Evolutionary conservation across 2,888 invertebrate species (phyloP).

Genomic region (Rotaria sp.): DNA sequence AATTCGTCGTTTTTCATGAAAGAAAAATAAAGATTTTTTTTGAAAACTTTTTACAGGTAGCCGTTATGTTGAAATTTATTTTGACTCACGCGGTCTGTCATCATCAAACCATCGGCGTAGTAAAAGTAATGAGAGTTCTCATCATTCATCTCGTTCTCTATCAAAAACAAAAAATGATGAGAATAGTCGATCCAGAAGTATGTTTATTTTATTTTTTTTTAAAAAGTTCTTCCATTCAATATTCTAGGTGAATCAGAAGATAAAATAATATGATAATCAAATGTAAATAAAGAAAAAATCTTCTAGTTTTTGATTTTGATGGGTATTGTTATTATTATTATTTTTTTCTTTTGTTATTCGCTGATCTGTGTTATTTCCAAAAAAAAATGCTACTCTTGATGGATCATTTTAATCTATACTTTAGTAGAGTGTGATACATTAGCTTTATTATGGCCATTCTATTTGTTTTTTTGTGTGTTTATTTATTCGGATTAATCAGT

Average conservation of each 20-base stretch:
- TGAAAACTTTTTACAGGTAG: neutral
- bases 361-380: no score
- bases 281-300: no score
- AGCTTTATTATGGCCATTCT: no score
- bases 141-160: neutral
- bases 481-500: neutral
- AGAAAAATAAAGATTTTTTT: no score
- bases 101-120: neutral
- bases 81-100: neutral
- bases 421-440: neutral
- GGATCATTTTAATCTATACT: neutral
- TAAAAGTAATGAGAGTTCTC: neutral
- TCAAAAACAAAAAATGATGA: no score
- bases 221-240: neutral
- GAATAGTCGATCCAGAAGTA: neutral
- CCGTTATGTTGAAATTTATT: neutral
- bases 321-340: no score
- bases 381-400: no score
- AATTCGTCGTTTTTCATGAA: no score
- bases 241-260: neutral
- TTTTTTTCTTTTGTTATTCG: no score
- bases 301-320: no score
- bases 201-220: neutral
- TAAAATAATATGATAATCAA: no score
- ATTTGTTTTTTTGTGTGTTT: neutral